These are phyloP conservation scores for Eulemur rubriventer DNA, from an alignment of 2,797 vertebrate genomes.

Conservation along the genomic window DNA sequence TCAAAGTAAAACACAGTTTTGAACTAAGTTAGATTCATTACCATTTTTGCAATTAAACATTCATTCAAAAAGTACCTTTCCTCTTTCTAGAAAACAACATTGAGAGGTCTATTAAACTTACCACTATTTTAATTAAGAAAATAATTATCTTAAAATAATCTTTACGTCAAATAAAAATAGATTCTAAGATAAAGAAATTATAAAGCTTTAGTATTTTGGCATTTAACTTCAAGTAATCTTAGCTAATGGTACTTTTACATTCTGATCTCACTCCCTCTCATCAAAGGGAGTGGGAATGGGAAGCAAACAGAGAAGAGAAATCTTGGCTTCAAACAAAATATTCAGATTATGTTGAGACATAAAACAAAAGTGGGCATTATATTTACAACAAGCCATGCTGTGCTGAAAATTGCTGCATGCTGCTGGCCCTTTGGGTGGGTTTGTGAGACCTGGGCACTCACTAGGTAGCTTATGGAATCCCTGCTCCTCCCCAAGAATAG, in stretches of 20 bases:
- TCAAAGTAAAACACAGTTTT: slow-evolving; percentile 30
- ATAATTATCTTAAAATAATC: slow-evolving; percentile 42
- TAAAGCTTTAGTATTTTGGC: background rate
- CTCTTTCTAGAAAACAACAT: slow-evolving; percentile 52
- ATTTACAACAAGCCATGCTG: background rate
- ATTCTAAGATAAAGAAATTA: background rate
- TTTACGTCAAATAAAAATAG: slow-evolving; percentile 48
- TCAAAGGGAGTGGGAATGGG: background rate
- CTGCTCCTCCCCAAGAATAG: background rate
- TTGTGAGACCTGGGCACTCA: slow-evolving; percentile 56
- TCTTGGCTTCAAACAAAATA: background rate
- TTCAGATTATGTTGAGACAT: background rate
- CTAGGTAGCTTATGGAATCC: background rate
- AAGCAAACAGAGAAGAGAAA: background rate
- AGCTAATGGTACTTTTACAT: background rate
- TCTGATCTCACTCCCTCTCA: background rate
- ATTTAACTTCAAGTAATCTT: background rate
- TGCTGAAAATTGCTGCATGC: background rate
- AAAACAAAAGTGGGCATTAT: background rate
- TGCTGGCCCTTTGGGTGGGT: slow-evolving; percentile 26
- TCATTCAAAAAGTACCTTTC: slow-evolving; percentile 8
- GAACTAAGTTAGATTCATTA: slow-evolving; percentile 9
- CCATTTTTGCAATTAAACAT: slow-evolving; percentile 39
- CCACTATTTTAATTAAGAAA: slow-evolving; percentile 34
- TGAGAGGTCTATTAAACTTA: slow-evolving; percentile 18